Evolutionary conservation across 2,113 vertebrate species (phyloP).

Genomic region (Hystrix brachyura): DNA sequence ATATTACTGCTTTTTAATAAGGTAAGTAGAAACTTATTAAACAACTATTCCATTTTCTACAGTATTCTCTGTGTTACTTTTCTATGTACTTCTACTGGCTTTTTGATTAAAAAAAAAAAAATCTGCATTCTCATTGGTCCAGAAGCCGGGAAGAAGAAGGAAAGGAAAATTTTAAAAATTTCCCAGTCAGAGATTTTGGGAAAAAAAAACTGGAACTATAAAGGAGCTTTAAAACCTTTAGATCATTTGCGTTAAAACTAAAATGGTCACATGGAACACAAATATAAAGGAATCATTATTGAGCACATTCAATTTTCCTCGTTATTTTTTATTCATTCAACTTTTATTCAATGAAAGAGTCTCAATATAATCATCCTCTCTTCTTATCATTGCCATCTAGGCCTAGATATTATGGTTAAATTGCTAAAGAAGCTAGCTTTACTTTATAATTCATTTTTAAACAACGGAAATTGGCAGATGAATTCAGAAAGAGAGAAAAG

Average conservation of each 20-base stretch:
- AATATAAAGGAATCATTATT: not conserved
- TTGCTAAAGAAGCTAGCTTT: not conserved
- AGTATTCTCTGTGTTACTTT: not conserved
- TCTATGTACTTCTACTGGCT: not conserved
- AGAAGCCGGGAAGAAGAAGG: not conserved
- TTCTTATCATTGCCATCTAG: not conserved
- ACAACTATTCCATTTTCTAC: not conserved
- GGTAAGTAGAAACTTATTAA: not conserved
- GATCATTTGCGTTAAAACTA: not conserved
- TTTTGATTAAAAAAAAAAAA: not conserved
- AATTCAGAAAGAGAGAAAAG: slow-evolving; percentile 51
- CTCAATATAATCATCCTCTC: not conserved
- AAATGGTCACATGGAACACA: not conserved
- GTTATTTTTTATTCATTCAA: not conserved
- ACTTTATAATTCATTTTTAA: slow-evolving; percentile 50
- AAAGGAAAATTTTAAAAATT: not conserved
- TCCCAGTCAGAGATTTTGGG: not conserved
- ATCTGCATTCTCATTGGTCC: not conserved
- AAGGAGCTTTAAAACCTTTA: not conserved
- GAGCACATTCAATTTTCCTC: not conserved
- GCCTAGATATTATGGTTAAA: not conserved
- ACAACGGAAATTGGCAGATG: not conserved
- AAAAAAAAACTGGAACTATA: not conserved
- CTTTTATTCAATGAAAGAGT: not conserved
- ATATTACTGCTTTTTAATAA: not conserved